phyloP scores from a whole-genome alignment of 1,140 invertebrate genomes.

The Drosophila lowei region DNA sequence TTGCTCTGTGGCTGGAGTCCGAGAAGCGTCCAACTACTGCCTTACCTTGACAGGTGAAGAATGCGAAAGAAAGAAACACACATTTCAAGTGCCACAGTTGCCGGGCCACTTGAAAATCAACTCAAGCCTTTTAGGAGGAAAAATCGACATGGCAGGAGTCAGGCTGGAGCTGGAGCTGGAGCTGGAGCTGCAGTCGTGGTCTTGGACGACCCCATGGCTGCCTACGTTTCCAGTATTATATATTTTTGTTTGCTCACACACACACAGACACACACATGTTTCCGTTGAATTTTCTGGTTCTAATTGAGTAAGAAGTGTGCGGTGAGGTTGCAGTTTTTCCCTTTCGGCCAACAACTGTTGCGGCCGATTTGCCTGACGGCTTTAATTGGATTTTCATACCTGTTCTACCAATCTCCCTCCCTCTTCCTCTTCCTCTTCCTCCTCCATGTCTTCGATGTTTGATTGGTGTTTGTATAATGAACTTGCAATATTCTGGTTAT shows the following conservation, averaged over 20 bases:
- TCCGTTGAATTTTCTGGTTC: slow-evolving; percentile 81
- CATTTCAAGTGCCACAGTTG: slow-evolving; percentile 55
- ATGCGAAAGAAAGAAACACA: slow-evolving; percentile 66
- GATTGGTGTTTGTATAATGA: slow-evolving; percentile 81
- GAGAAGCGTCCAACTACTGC: slow-evolving; percentile 46
- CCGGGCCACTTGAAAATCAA: slow-evolving; percentile 73
- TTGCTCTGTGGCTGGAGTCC: slow-evolving; percentile 9
- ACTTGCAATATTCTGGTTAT: slow-evolving; percentile 74
- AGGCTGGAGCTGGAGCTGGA: slow-evolving; percentile 22
- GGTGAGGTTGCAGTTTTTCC: slow-evolving; percentile 75
- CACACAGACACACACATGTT: slow-evolving; percentile 42
- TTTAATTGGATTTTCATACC: slow-evolving; percentile 82
- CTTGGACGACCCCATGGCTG: slow-evolving; percentile 30
- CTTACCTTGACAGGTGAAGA: slow-evolving; percentile 77
- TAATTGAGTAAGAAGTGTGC: slow-evolving; percentile 79
- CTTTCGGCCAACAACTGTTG: slow-evolving; percentile 64
- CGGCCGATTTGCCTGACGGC: slow-evolving; percentile 57
- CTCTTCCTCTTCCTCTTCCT: neutral
- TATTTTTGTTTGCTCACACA: slow-evolving; percentile 54
- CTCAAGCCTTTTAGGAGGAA: slow-evolving; percentile 76
- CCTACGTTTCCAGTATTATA: slow-evolving; percentile 21
- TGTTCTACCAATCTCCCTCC: slow-evolving; percentile 28
- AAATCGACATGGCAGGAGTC: slow-evolving; percentile 73
- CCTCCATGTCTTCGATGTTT: slow-evolving; percentile 50
- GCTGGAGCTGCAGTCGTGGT: slow-evolving; percentile 18